Percentiles rank a stretch among this genome's conserved stretches.
These are phyloP conservation scores for Chydorus sphaericus DNA, from an alignment of 2,888 invertebrate species.

Conservation along the genomic window DNA sequence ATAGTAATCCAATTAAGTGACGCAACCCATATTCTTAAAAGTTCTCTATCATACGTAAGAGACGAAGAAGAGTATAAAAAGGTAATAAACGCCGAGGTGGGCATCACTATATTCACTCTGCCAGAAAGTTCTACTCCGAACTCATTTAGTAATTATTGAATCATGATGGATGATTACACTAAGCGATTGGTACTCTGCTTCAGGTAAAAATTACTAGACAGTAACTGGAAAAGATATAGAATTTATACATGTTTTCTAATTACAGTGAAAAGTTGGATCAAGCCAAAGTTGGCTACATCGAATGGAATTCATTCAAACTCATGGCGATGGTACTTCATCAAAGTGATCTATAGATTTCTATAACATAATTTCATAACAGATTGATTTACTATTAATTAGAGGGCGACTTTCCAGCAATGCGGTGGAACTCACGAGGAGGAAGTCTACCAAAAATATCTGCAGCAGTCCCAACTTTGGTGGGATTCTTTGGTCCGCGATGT, in stretches of 20 bases:
- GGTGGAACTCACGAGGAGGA: conserved; percentile 11
- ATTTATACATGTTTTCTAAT: not conserved
- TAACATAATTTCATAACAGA: not conserved
- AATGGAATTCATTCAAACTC: conserved; percentile 13
- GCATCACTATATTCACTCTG: no score
- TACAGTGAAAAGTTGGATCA: conserved; percentile 2
- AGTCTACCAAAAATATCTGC: conserved; percentile 10
- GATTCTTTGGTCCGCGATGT: conserved; percentile 13
- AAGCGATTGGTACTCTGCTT: conserved; percentile 13
- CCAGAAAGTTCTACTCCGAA: no score
- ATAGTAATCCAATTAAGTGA: no score
- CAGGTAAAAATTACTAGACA: conserved; percentile 7
- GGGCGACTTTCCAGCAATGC: conserved; percentile 14
- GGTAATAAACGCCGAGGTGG: no score
- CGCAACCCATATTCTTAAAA: no score
- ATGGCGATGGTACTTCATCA: conserved; percentile 9
- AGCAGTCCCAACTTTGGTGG: conserved; percentile 13
- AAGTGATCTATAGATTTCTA: not conserved
- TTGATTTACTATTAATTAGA: not conserved
- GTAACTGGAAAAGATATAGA: no score
- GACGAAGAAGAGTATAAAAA: no score
- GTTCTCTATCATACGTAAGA: no score
- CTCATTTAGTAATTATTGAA: no score
- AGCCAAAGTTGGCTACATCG: conserved; percentile 9
- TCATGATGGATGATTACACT: conserved; percentile 12